phyloP scores from a whole-genome alignment of 2,113 vertebrate species.

The Mohoua ochrocephala region DNA sequence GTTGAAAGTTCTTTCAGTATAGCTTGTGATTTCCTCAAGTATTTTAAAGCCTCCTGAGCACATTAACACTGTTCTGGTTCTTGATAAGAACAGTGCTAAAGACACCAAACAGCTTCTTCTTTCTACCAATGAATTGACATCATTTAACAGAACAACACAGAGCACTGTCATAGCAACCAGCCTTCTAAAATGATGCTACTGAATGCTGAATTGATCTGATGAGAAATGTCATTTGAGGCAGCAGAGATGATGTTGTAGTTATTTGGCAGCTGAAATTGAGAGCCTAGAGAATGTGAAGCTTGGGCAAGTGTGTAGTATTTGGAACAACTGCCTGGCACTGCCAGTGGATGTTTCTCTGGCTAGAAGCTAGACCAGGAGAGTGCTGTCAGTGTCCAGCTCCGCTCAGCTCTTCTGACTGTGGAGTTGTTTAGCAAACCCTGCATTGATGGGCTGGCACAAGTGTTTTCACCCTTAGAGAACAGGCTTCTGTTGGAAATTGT shows the following conservation, averaged over 20 bases:
- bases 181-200: background rate
- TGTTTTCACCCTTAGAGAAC: background rate
- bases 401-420: background rate
- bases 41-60: background rate
- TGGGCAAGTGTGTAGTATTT: background rate
- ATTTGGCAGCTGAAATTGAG: constrained; percentile 24
- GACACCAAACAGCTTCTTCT: background rate
- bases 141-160: background rate
- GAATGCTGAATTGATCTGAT: constrained; percentile 33
- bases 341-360: background rate
- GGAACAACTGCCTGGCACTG: background rate
- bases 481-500: background rate
- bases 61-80: background rate
- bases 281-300: background rate
- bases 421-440: background rate
- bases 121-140: background rate
- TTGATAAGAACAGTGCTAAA: background rate
- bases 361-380: background rate
- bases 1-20: background rate
- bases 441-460: background rate
- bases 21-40: background rate
- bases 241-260: background rate
- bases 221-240: constrained; percentile 24
- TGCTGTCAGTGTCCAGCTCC: background rate
- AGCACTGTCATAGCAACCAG: constrained; percentile 40